These are phyloP conservation scores for Sphaeridia pumilis DNA, from an alignment of 2,888 invertebrate species.

Conservation along the genomic window DNA sequence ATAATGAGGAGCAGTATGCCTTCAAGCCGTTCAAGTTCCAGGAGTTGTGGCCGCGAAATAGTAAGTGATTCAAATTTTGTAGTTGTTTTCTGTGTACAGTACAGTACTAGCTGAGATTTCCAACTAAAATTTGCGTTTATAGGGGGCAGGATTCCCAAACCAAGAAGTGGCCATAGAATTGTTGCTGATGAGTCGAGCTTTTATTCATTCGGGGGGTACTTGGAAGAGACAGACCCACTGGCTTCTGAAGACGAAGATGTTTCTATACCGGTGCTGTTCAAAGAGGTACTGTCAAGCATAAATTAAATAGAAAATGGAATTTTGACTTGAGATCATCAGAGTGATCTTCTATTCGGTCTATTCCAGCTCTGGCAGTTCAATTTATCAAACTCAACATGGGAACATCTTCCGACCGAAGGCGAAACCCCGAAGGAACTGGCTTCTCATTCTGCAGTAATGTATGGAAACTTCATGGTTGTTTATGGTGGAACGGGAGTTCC, in stretches of 20 bases:
- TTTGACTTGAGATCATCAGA: neutral
- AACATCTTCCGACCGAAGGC: slow-evolving; percentile 50
- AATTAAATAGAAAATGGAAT: neutral
- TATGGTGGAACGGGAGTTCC: slow-evolving; percentile 86
- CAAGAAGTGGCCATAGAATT: slow-evolving; percentile 79
- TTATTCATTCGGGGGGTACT: slow-evolving; percentile 78
- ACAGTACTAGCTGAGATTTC: neutral
- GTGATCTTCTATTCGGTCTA: neutral
- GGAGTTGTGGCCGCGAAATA: neutral
- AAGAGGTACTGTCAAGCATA: slow-evolving; percentile 25
- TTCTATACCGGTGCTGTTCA: slow-evolving; percentile 35
- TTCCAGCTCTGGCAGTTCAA: slow-evolving; percentile 75
- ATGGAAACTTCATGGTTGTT: slow-evolving; percentile 62
- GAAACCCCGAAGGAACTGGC: slow-evolving; percentile 71
- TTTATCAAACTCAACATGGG: slow-evolving; percentile 64
- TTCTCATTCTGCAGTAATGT: slow-evolving; percentile 69
- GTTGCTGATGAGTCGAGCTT: slow-evolving; percentile 60
- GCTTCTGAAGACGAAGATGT: slow-evolving; percentile 13
- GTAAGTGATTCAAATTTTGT: neutral
- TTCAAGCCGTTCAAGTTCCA: slow-evolving; percentile 8
- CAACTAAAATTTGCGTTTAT: neutral
- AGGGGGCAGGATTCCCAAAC: slow-evolving; percentile 44
- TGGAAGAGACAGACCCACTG: slow-evolving; percentile 14
- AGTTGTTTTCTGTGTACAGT: neutral
- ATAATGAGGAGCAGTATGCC: neutral